These are phyloP conservation scores for Xiphophorus hellerii DNA, from an alignment of 2,113 vertebrate genomes.

Conservation along the genomic window DNA sequence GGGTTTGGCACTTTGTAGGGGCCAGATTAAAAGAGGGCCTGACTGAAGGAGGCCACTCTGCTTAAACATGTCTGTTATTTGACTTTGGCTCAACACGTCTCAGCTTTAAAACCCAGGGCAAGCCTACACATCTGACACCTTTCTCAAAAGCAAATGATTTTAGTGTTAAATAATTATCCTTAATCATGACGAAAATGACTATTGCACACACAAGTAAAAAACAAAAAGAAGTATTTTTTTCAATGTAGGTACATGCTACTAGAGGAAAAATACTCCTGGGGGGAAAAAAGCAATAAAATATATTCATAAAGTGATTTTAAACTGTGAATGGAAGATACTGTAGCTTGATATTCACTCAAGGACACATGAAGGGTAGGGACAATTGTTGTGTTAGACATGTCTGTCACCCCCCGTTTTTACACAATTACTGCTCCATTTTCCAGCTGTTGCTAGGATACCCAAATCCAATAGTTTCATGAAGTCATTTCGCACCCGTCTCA, in stretches of 20 bases:
- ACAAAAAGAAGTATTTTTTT: background rate
- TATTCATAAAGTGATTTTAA: conserved; percentile 20
- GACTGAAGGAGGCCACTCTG: conserved; percentile 14
- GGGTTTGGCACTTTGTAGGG: conserved; percentile 27
- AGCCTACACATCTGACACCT: conserved; percentile 29
- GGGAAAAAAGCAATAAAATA: conserved; percentile 1
- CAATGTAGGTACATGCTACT: no score
- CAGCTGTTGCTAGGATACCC: conserved; percentile 63
- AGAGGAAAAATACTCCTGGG: conserved; percentile 2
- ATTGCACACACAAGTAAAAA: background rate
- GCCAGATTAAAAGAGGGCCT: conserved; percentile 51
- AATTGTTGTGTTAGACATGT: conserved; percentile 53
- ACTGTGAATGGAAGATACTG: conserved; percentile 22
- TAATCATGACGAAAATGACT: background rate
- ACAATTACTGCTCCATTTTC: conserved; percentile 63
- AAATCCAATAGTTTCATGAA: conserved; percentile 56
- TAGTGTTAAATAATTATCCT: conserved; percentile 31
- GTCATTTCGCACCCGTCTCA: conserved; percentile 55
- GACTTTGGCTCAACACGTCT: conserved; percentile 29
- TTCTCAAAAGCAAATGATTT: conserved; percentile 36
- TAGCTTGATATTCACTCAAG: conserved; percentile 39
- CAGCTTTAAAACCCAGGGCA: conserved; percentile 41
- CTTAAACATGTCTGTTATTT: conserved; percentile 63
- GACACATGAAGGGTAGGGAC: conserved; percentile 44
- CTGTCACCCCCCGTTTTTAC: conserved; percentile 36